Evolutionary conservation across 1,140 invertebrate species (phyloP).

Genomic region (Camponotus vicinus): DNA sequence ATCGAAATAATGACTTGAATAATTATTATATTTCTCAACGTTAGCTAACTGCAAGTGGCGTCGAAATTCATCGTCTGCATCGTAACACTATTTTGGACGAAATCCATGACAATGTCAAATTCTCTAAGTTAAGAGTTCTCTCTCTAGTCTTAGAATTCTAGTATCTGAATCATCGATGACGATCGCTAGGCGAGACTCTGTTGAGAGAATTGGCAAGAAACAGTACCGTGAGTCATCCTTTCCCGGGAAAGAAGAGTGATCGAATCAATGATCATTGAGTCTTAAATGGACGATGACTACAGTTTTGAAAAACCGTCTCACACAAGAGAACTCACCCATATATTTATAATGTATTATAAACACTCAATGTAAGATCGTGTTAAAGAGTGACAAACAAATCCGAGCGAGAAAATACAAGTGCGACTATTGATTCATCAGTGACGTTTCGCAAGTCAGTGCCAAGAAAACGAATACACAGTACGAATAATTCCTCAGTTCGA

Average conservation of each 20-base stretch:
- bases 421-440: neutral
- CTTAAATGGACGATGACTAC: conserved; percentile 56
- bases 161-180: conserved; percentile 62
- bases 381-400: neutral
- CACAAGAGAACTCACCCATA: neutral
- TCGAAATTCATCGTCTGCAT: conserved; percentile 8
- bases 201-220: conserved; percentile 20
- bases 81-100: conserved; percentile 42
- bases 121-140: conserved; percentile 18
- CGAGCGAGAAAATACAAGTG: neutral
- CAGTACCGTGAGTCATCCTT: conserved; percentile 39
- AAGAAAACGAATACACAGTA: neutral
- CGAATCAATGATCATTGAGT: neutral
- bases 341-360: neutral
- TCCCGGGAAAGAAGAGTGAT: neutral
- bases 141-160: neutral
- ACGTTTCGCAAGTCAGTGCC: neutral
- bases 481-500: neutral
- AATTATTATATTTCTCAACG: conserved; percentile 36
- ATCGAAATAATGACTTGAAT: conserved; percentile 6
- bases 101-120: conserved; percentile 51
- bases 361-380: neutral
- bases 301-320: neutral
- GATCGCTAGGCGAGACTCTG: neutral
- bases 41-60: conserved; percentile 16